Base-by-base conservation (phyloP, 2,113 vertebrate species). In the Recurvirostra avosetta region DNA sequence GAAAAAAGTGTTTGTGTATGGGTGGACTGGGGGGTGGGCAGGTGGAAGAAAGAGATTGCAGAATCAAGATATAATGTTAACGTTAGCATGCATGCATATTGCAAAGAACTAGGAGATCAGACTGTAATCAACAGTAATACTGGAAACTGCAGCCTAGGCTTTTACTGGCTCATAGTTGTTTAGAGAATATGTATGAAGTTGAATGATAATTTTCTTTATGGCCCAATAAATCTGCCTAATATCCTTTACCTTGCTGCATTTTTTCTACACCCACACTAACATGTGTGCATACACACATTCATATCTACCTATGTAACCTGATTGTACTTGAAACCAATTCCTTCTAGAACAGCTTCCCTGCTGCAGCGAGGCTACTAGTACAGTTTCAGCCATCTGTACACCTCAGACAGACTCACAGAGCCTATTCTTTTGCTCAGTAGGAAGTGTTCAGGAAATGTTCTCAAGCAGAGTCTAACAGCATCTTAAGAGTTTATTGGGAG, bases 381-480 rank as follows among this genome's bases (percentile, higher is more conserved):
- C 53, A 45, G 20, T 56, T n/a, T 41, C 43, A 84, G 58, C 8
- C 53, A 41, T 91, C 92, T 70, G 34, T 52, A 47, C 30, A 15
- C 75, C 91, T 85, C 86, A 59, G 8, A 70, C 1, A 5, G 38
- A 45, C 67, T 58, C 55, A 71, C 19, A 53, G 55, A 43, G 13
- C 36, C 58, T 81, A 71, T 92, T 94, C 80, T 90, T 94, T 56
- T 10, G 36, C 90, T 95, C 90, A 62, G 79, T n/a, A 70, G 93
- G 77, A 92, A 11, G 45, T 55, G 92, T 72, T 71, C 61, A 87
- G 52, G 75, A 89, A 91, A 97, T 67, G 18, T 93, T 91, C 68
- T 94, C 73, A 86, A 92, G 83, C 49, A 84, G 36, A 26, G n/a
- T 86, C 91, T 92, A 94, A 92, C 32, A 86, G 41, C 38, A 40